phyloP scores from a whole-genome alignment of 2,888 invertebrate genomes.

The Spilarctia lutea region DNA sequence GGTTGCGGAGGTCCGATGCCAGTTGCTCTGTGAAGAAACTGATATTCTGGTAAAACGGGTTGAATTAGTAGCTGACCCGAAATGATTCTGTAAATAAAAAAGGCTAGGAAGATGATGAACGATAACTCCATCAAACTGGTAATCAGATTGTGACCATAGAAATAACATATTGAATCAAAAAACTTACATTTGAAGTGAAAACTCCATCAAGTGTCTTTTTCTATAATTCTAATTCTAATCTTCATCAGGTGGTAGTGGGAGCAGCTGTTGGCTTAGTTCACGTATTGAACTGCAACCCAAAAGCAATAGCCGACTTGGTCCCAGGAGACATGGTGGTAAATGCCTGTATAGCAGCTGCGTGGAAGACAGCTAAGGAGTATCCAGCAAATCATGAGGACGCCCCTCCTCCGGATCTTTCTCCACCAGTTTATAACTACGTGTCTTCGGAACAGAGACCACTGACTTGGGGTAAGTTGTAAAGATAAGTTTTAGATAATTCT shows the following conservation, averaged over 20 bases:
- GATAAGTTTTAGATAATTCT: too few species aligned
- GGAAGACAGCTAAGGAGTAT: slow-evolving; percentile 83
- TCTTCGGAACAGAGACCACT: slow-evolving; percentile 92
- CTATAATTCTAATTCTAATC: slow-evolving; percentile 41
- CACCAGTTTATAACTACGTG: slow-evolving; percentile 93
- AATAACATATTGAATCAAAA: not conserved
- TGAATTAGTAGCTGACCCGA: too few species aligned
- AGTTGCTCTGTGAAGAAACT: too few species aligned
- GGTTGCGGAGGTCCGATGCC: too few species aligned
- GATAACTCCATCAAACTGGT: too few species aligned
- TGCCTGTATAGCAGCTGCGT: slow-evolving; percentile 89
- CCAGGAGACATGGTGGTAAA: slow-evolving; percentile 94
- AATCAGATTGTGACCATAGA: not conserved
- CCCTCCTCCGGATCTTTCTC: slow-evolving; percentile 68
- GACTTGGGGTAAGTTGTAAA: slow-evolving; percentile 87
- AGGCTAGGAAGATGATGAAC: too few species aligned
- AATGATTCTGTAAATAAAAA: too few species aligned
- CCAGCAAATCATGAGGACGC: slow-evolving; percentile 74
- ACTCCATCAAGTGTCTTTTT: too few species aligned
- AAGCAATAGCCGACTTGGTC: slow-evolving; percentile 90
- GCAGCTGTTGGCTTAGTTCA: slow-evolving; percentile 91
- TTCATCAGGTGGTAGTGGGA: slow-evolving; percentile 82
- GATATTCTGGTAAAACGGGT: too few species aligned
- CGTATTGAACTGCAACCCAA: slow-evolving; percentile 88
- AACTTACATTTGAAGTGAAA: too few species aligned